Evolutionary conservation across 2,797 vertebrate genomes (phyloP).

Genomic region (Bradypodion ventrale): DNA sequence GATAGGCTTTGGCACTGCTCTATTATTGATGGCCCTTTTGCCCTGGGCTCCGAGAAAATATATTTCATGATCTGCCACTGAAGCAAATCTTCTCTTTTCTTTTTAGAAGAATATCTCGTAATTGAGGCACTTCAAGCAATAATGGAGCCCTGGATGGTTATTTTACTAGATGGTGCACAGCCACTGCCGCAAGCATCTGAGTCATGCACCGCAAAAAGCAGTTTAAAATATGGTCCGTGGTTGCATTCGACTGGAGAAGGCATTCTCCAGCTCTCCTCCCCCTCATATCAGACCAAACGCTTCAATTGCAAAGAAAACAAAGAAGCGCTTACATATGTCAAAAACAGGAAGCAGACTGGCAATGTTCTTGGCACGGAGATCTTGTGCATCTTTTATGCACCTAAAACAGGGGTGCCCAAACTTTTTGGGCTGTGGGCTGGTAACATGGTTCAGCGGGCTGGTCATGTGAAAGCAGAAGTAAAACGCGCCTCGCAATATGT

Average conservation of each 20-base stretch:
- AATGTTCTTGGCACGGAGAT: slow-evolving; percentile 5
- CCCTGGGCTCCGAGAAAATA: slow-evolving; percentile 26
- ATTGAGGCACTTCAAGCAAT: slow-evolving; percentile 39
- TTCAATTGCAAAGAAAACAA: slow-evolving; percentile 32
- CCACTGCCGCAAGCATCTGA: neutral
- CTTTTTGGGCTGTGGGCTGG: no score
- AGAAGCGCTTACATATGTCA: slow-evolving; percentile 14
- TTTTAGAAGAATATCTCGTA: slow-evolving; percentile 35
- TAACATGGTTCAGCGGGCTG: no score
- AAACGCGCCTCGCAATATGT: no score
- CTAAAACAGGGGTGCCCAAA: no score
- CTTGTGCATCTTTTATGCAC: slow-evolving; percentile 21
- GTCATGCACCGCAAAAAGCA: slow-evolving; percentile 5
- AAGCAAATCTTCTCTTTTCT: neutral
- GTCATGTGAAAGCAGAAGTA: no score
- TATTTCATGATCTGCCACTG: neutral
- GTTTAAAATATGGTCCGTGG: neutral
- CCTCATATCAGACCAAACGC: neutral
- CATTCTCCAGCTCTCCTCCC: neutral
- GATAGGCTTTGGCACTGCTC: slow-evolving; percentile 9
- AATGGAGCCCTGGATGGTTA: neutral
- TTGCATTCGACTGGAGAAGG: slow-evolving; percentile 4
- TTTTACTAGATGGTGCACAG: slow-evolving; percentile 4
- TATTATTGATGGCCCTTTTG: slow-evolving; percentile 1
- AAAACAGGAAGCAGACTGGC: slow-evolving; percentile 37